Evolutionary conservation across 2,797 vertebrate genomes (phyloP).

Genomic region (Sebastes dallii): DNA sequence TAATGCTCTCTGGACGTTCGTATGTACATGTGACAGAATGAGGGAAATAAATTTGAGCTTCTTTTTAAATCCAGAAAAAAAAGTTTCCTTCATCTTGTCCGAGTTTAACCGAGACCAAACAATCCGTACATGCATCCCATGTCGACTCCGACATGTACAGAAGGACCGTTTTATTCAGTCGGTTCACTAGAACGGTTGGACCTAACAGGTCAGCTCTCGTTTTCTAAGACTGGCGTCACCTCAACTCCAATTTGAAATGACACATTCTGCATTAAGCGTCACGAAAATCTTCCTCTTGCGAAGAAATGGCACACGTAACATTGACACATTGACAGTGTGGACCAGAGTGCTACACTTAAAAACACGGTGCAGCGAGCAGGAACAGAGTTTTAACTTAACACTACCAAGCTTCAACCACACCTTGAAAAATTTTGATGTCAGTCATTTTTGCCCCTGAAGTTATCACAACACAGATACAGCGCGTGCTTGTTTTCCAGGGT

Average conservation of each 20-base stretch:
- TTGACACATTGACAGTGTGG: conserved; percentile 9
- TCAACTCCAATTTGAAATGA: conserved; percentile 5
- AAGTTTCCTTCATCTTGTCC: conserved; percentile 76
- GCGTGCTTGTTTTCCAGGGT: conserved; percentile 34
- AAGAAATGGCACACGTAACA: conserved; percentile 15
- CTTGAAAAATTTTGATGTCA: conserved; percentile 36
- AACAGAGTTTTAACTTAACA: conserved; percentile 4
- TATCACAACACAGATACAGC: conserved; percentile 2
- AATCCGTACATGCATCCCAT: conserved; percentile 57
- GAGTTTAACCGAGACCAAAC: conserved; percentile 45
- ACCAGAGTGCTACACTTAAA: background rate
- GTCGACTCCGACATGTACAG: background rate
- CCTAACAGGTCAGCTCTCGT: background rate
- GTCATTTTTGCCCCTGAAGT: conserved; percentile 47
- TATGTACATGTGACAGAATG: conserved; percentile 60
- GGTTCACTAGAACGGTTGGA: background rate
- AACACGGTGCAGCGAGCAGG: background rate
- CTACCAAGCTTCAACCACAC: conserved; percentile 4
- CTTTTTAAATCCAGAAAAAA: conserved; percentile 65
- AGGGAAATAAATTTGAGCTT: conserved; percentile 34
- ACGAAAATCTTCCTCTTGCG: background rate
- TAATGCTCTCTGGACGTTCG: conserved; percentile 16
- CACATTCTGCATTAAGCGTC: background rate
- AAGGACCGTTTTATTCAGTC: background rate
- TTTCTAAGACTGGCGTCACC: background rate